Base-by-base conservation (phyloP, 2,888 invertebrate genomes). In the Slavum lentiscoides region DNA sequence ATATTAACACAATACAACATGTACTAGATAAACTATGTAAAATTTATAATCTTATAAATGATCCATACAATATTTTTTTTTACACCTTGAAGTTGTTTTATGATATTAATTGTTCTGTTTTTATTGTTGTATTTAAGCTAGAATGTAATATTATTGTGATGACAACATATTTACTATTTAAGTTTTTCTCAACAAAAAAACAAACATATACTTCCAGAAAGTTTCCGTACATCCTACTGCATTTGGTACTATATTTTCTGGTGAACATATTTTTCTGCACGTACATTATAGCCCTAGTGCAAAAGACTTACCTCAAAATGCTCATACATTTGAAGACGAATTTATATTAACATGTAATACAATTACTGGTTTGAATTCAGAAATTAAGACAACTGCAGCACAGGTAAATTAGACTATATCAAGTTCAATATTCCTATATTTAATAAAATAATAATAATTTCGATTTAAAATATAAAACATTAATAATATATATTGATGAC, bases 221-320 rank as follows among this genome's bases (percentile, higher is more conserved):
- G 82, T 82, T 81, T 83, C n/a, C 8, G 62, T 83, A 72, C 83
- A 76, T n/a, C 77, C 81, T 2, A 75, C 76, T 61, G 84, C 83
- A 21, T 82, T 82, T 49, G 83, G 83, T 0, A 81, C 30, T n/a
- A 83, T 84, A 21, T 82, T 82, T 17, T 82, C 83, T 0, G 82
- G 83, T 13, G 83, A 84, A 66, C 61, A 30, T 15, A 39, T 84
- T 23, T 67, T 72, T 53, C 55, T 84, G 19, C 82, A 83, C 11
- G 49, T 84, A 8, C 55, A 83, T 59, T 84, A 83, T 75, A 83
- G 83, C n/a, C 84, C 84, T 5, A 69, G 61, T 7, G 30, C 66
- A 17, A 82, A 69, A 8, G 70, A 74, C 21, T 74, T 83, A 0
- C 73, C 82, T 2, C 30, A 66, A 62, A 64, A 82, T 5, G 74